Evolutionary conservation across 2,888 invertebrate genomes (phyloP).

Genomic region (Habroteleia sp.): DNA sequence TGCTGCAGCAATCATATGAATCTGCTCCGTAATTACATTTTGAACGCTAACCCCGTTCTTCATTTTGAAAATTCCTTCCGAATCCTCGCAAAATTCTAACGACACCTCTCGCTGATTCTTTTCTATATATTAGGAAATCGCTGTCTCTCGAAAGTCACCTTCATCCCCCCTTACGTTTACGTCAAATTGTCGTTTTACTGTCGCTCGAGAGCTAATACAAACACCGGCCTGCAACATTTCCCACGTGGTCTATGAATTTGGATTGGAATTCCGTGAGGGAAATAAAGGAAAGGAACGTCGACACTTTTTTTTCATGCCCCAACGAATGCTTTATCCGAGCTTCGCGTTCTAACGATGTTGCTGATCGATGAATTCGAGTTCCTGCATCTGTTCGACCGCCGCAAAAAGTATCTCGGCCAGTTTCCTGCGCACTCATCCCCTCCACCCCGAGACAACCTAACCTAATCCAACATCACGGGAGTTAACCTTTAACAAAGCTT

Average conservation of each 20-base stretch:
- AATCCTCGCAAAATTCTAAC: slow-evolving; percentile 12
- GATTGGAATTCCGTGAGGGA: slow-evolving; percentile 59
- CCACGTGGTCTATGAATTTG: slow-evolving; percentile 65
- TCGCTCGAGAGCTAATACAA: slow-evolving; percentile 59
- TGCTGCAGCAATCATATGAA: too few species aligned
- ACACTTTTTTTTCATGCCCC: slow-evolving; percentile 40
- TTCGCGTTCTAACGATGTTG: slow-evolving; percentile 61
- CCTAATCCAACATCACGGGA: too few species aligned
- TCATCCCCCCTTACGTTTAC: slow-evolving; percentile 13
- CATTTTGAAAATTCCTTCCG: too few species aligned
- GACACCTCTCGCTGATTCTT: not conserved
- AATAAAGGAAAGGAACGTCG: slow-evolving; percentile 60
- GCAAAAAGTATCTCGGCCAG: slow-evolving; percentile 62
- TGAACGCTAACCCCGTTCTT: too few species aligned
- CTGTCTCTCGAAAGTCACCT: slow-evolving; percentile 28
- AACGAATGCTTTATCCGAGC: slow-evolving; percentile 46
- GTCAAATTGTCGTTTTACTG: slow-evolving; percentile 62
- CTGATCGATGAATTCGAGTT: slow-evolving; percentile 74
- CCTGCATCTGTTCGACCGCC: slow-evolving; percentile 53
- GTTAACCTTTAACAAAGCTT: too few species aligned
- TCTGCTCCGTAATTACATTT: too few species aligned
- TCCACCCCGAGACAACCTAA: too few species aligned
- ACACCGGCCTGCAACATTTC: slow-evolving; percentile 58
- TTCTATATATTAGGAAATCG: slow-evolving; percentile 55
- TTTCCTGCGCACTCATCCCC: slow-evolving; percentile 67